Percentiles rank a stretch among this genome's conserved stretches.
phyloP scores from a whole-genome alignment of 1,140 invertebrate genomes.

The Mya arenaria region DNA sequence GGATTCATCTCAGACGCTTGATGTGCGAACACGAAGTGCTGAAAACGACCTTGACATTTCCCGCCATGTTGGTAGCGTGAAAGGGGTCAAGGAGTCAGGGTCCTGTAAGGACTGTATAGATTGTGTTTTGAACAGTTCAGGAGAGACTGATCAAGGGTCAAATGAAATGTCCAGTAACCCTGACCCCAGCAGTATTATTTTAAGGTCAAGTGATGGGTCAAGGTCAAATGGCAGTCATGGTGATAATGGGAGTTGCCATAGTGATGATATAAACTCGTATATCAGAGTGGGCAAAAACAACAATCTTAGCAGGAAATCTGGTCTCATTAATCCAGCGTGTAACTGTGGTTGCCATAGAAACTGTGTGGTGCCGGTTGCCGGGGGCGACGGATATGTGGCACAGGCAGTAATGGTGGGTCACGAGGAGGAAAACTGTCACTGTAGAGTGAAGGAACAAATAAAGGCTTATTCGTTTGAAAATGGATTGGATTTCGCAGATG shows the following conservation, averaged over 20 bases:
- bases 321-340: not conserved
- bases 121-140: constrained; percentile 26
- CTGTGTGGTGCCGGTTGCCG: not conserved
- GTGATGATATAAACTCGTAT: constrained; percentile 39
- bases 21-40: constrained; percentile 45
- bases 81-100: constrained; percentile 23
- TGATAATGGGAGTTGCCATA: too few relatives aligned
- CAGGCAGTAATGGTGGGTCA: constrained; percentile 22
- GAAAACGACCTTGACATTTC: constrained; percentile 42
- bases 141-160: constrained; percentile 24
- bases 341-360: constrained; percentile 46
- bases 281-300: constrained; percentile 15
- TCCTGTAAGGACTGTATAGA: constrained; percentile 29
- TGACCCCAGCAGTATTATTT: constrained; percentile 1
- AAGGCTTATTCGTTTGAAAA: not conserved
- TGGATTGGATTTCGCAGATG: not conserved
- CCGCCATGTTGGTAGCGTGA: too few relatives aligned
- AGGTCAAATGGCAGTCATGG: not conserved
- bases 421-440: constrained; percentile 6
- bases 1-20: constrained; percentile 27
- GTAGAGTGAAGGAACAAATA: not conserved
- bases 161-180: constrained; percentile 2
- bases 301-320: not conserved
- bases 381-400: constrained; percentile 27
- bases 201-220: not conserved